Base-by-base conservation (phyloP, 2,113 vertebrate species). In the Etheostoma cragini region DNA sequence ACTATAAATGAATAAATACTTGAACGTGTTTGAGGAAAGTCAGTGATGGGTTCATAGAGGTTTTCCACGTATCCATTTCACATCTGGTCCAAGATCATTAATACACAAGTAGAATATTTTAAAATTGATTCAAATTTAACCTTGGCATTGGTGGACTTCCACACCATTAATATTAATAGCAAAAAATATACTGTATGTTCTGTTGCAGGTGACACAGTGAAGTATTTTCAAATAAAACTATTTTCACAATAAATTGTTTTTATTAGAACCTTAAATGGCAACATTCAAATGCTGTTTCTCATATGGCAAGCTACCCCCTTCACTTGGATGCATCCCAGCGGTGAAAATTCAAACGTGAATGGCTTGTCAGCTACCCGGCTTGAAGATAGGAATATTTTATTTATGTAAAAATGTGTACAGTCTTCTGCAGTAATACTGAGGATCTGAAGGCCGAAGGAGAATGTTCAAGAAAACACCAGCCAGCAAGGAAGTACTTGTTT, bases 361-460 rank as follows among this genome's bases (percentile, higher is more conserved):
- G 76, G 38, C 45, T 61, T 73, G 64, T 82, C 63, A 79, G 60
- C 72, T 42, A 38, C 70, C 33, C 53, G 8, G 73, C 46, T 81
- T 57, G 45, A 62, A 66, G 62, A 89, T 46, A 45, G 21, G 49
- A 70, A 69, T 26, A 30, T 80, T 76, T 81, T 53, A 72, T 83
- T 85, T 81, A 79, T 78, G 62, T 52, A 82, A 72, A 80, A 21
- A 5, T 79, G 66, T 30, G 72, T 33, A n/a, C 24, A 26, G 81
- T 67, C 56, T 82, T 69, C 54, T 67, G 77, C 70, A 38, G 78
- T 50, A 33, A 70, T 64, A 33, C 26, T 30, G 56, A 50, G 30
- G 49, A 78, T 83, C 15, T 81, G 14, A 79, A 80, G 68, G 46
- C 75, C 19, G 4, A 42, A 42, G 24, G 52, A 64, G 38, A 77